These are phyloP conservation scores for Onychomys arenicola DNA, from an alignment of 2,797 vertebrate genomes.

Conservation along the genomic window DNA sequence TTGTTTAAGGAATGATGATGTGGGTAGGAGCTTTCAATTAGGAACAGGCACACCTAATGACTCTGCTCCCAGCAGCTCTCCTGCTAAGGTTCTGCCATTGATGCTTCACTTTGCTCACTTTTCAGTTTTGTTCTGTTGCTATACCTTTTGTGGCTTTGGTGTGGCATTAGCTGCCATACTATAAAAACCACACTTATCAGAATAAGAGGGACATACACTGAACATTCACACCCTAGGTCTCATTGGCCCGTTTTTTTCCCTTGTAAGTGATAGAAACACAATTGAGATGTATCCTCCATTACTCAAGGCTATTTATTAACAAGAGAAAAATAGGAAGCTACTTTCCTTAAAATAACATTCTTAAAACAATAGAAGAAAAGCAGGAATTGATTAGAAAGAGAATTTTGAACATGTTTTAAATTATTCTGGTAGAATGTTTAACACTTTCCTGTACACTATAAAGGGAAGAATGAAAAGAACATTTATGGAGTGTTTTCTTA, in stretches of 20 bases:
- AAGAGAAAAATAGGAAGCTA: slow-evolving; percentile 59
- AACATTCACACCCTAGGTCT: slow-evolving; percentile 14
- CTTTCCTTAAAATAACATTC: neutral
- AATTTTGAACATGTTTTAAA: slow-evolving; percentile 53
- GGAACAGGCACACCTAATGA: slow-evolving; percentile 57
- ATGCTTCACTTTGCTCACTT: slow-evolving; percentile 46
- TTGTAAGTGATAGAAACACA: slow-evolving; percentile 61
- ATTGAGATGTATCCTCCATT: slow-evolving; percentile 24
- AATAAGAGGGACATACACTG: slow-evolving; percentile 41
- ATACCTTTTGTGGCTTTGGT: slow-evolving; percentile 62
- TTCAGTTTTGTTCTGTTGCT: slow-evolving; percentile 57
- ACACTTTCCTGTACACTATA: slow-evolving; percentile 19
- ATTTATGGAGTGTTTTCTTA: neutral
- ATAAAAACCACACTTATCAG: slow-evolving; percentile 63
- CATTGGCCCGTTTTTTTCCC: slow-evolving; percentile 48
- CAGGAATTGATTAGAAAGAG: neutral
- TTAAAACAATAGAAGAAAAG: neutral
- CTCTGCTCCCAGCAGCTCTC: neutral
- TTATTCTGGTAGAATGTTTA: slow-evolving; percentile 25
- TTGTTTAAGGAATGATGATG: slow-evolving; percentile 48
- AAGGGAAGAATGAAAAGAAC: slow-evolving; percentile 44
- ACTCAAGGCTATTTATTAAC: slow-evolving; percentile 19
- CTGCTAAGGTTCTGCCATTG: slow-evolving; percentile 28
- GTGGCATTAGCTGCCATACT: neutral
- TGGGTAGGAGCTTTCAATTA: slow-evolving; percentile 18